Evolutionary conservation across 2,113 vertebrate genomes (phyloP), one percentile per base, ranked within the genome.

Genomic region (Bujurquina vittata): DNA sequence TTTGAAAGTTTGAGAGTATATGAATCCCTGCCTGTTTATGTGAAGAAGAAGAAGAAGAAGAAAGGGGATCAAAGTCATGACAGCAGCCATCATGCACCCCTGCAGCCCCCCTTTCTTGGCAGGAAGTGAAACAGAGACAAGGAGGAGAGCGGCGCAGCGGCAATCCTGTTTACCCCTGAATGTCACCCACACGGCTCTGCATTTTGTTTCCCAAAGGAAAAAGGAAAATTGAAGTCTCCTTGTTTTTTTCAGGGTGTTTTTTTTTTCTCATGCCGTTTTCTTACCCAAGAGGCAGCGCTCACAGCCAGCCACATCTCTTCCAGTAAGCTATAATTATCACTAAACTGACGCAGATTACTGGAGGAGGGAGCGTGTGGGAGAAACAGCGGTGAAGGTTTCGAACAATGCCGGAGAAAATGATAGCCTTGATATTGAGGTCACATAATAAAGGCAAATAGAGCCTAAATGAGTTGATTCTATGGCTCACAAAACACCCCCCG

Each of bases 321-420:
- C 91, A 93, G 91, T 60, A 89, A 86, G 78, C 92, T 90, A 82
- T 91, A 92, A 93, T 94, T 89, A 93, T 89, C 87, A 79, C 74
- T 79, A 79, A 91, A 92, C 84, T 75, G 89, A 84, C 9, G 84
- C 85, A 88, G 89, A 91, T 92, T 87, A 92, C 87, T 37, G 91
- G 60, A 86, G 90, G 31, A 80, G 81, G 46, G 84, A 65, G 72
- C 49, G 84, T 63, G 75, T n/a, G 81, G 43, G 63, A 79, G 52
- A 58, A 10, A 3, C 43, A 67, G 80, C 7, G 26, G 65, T 20
- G 56, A 37, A 37, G 54, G 84, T 79, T 81, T 69, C 8, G 31
- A 90, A 91, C 87, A 84, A 89, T 86, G 78, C 61, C 8, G 3
- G 63, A 81, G 90, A 88, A 90, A 84, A 92, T 85, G 81, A 89